These are phyloP conservation scores for Dasypus novemcinctus DNA, from an alignment of 2,113 vertebrate species.

Conservation along the genomic window DNA sequence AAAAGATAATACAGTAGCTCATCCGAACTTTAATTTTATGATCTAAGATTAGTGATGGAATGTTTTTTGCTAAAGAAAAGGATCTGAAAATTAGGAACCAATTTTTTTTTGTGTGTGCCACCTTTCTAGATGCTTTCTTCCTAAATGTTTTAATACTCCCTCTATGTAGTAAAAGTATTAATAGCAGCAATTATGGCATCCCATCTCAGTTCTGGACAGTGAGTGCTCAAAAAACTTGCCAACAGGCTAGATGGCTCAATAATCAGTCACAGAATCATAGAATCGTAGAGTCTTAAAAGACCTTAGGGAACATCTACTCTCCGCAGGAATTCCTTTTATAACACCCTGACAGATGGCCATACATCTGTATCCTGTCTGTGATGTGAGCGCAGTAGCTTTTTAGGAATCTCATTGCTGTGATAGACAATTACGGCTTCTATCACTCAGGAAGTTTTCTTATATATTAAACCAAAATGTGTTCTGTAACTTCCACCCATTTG, in stretches of 20 bases:
- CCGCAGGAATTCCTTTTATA: conserved; percentile 44
- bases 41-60: not conserved
- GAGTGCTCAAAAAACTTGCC: not conserved
- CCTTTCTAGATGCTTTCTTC: not conserved
- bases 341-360: conserved; percentile 51
- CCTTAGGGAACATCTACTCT: not conserved
- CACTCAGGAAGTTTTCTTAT: conserved; percentile 32
- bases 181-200: not conserved
- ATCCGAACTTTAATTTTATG: not conserved
- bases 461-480: conserved; percentile 49
- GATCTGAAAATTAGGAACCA: not conserved
- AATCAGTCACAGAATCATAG: not conserved
- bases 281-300: conserved; percentile 23
- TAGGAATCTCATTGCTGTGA: conserved; percentile 51
- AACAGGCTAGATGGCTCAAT: not conserved
- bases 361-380: conserved; percentile 19
- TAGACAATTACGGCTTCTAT: conserved; percentile 37
- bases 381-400: conserved; percentile 26
- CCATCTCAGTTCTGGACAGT: not conserved
- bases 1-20: not conserved
- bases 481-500: conserved; percentile 12
- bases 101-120: not conserved
- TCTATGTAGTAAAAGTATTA: not conserved
- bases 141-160: not conserved
- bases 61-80: not conserved